Percentiles rank a stretch among this genome's conserved stretches.
Conservation (phyloP, 2,888 invertebrate species). For the Orthonychiurus folsomi region DNA sequence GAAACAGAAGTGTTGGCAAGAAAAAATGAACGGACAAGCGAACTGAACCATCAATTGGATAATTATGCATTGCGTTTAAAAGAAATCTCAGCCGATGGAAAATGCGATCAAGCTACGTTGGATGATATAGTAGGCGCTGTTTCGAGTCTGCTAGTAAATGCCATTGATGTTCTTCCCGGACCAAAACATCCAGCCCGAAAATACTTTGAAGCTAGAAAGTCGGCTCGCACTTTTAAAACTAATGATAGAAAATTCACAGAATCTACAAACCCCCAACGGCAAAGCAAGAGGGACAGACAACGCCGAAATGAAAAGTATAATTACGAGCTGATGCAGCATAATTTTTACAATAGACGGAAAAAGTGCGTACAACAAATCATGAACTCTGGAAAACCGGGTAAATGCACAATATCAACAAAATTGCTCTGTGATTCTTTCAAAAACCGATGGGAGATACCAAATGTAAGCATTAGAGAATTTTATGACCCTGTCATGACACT, state of each 20-base stretch:
- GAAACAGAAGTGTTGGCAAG: neutral
- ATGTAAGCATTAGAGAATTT: neutral
- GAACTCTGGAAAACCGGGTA: neutral
- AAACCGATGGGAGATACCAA: neutral
- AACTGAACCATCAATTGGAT: too few species aligned
- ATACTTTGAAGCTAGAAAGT: slow-evolving; percentile 1
- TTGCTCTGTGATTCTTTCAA: neutral
- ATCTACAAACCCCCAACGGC: neutral
- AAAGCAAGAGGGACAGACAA: neutral
- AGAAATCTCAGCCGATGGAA: too few species aligned
- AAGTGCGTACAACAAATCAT: neutral
- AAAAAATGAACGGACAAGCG: too few species aligned
- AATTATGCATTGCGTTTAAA: too few species aligned
- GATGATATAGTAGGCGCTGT: neutral
- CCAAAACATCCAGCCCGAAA: slow-evolving; percentile 9
- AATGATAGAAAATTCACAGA: neutral
- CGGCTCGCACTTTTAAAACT: neutral
- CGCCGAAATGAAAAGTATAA: neutral
- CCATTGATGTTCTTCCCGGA: neutral
- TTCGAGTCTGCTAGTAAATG: neutral
- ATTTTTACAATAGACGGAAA: neutral
- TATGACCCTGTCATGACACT: neutral
- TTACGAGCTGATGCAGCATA: neutral
- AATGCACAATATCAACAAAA: neutral
- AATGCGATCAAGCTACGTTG: neutral